Percentiles rank a stretch among this genome's conserved stretches.
phyloP scores from a whole-genome alignment of 2,113 vertebrate species.

The Erinaceus europaeus region DNA sequence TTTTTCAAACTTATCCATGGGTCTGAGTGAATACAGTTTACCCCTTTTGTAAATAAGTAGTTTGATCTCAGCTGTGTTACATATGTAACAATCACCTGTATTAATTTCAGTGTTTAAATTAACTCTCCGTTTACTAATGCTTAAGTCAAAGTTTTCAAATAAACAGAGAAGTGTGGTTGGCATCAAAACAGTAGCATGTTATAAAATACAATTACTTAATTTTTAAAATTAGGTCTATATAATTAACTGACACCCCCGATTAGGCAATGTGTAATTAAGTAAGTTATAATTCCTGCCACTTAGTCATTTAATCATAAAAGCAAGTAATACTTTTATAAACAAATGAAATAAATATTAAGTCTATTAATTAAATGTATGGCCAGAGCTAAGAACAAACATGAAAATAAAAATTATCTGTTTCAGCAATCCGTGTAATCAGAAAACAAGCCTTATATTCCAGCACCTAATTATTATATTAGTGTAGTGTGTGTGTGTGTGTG shows the following conservation, averaged over 20 bases:
- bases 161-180: conserved; percentile 52
- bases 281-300: conserved; percentile 67
- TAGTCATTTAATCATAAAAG: conserved; percentile 76
- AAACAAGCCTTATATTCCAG: not conserved
- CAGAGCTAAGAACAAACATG: conserved; percentile 55
- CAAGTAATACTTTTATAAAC: conserved; percentile 72
- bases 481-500: not conserved
- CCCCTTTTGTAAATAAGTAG: not conserved
- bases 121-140: not conserved
- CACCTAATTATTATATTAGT: conserved; percentile 34
- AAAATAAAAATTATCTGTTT: conserved; percentile 64
- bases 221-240: conserved; percentile 75
- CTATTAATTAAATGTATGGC: conserved; percentile 59
- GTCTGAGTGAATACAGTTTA: not conserved
- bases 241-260: conserved; percentile 78
- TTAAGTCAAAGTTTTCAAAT: conserved; percentile 47
- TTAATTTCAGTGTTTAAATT: conserved; percentile 25
- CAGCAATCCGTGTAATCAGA: conserved; percentile 38
- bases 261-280: conserved; percentile 79
- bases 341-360: conserved; percentile 72
- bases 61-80: not conserved
- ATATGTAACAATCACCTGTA: not conserved
- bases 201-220: conserved; percentile 75
- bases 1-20: no score
- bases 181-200: conserved; percentile 53